phyloP scores from a whole-genome alignment of 1,140 invertebrate species.

The Solen grandis region DNA sequence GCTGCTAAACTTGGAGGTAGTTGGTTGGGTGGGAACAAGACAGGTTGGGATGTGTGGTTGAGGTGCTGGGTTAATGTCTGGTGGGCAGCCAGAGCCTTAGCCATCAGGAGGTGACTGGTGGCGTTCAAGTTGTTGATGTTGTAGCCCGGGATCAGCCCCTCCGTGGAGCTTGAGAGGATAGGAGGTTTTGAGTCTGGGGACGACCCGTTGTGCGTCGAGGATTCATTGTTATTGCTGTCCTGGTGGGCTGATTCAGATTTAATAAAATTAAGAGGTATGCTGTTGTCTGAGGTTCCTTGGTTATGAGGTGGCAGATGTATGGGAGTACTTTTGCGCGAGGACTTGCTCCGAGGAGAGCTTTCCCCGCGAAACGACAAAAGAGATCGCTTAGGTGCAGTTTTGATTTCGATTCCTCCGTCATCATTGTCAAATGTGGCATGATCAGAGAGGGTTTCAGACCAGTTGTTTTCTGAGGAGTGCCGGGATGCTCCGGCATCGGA shows the following conservation, averaged over 20 bases:
- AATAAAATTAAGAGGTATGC: conserved; percentile 45
- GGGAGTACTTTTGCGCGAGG: conserved; percentile 16
- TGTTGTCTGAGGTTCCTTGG: conserved; percentile 37
- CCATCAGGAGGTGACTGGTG: conserved; percentile 42
- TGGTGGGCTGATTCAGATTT: conserved; percentile 29
- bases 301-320: conserved; percentile 22
- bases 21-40: conserved; percentile 55
- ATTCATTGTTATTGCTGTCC: conserved; percentile 35
- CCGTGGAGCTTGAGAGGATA: conserved; percentile 9
- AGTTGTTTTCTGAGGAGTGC: conserved; percentile 47
- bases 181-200: conserved; percentile 18
- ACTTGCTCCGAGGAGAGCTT: conserved; percentile 18
- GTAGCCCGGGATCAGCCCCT: conserved; percentile 36
- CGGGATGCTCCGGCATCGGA: conserved; percentile 22
- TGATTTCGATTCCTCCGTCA: conserved; percentile 59
- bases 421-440: conserved; percentile 47
- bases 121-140: conserved; percentile 5
- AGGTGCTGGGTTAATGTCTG: conserved; percentile 47
- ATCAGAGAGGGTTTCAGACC: conserved; percentile 55
- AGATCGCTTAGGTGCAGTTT: conserved; percentile 64
- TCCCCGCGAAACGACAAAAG: conserved; percentile 55
- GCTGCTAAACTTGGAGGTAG: conserved; percentile 54
- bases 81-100: conserved; percentile 49
- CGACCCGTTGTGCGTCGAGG: conserved; percentile 1
- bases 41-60: conserved; percentile 53